A percentile compares a stretch with the other conserved stretches of the same genome.
These are phyloP conservation scores for Chrysopa pallens DNA, from an alignment of 1,140 invertebrate species.

Conservation along the genomic window DNA sequence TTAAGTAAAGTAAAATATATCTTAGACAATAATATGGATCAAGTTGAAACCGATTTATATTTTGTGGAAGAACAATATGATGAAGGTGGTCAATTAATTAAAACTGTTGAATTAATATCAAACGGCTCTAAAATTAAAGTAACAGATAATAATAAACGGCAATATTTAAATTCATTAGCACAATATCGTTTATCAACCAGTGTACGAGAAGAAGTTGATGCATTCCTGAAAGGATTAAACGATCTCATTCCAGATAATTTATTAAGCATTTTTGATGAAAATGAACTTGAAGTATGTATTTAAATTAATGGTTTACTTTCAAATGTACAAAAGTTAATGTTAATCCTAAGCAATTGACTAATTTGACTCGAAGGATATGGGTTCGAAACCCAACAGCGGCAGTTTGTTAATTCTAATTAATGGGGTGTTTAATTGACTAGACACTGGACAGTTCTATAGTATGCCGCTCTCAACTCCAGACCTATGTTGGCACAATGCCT, in stretches of 20 bases:
- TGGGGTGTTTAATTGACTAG: too few relatives aligned
- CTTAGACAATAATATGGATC: constrained; percentile 68
- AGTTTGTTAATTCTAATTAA: too few relatives aligned
- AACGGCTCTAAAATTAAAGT: constrained; percentile 52
- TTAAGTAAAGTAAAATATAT: constrained; percentile 85
- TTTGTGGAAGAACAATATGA: constrained; percentile 85
- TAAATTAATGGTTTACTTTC: too few relatives aligned
- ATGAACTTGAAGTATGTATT: constrained; percentile 70
- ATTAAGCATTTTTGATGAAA: constrained; percentile 88
- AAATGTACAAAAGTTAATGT: too few relatives aligned
- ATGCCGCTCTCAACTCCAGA: too few relatives aligned
- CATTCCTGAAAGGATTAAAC: constrained; percentile 77
- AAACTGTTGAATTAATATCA: constrained; percentile 57
- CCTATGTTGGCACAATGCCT: too few relatives aligned
- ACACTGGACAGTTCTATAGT: too few relatives aligned
- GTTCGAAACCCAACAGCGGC: too few relatives aligned
- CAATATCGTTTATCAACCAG: constrained; percentile 70
- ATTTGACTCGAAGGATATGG: too few relatives aligned
- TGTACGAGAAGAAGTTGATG: constrained; percentile 69
- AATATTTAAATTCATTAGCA: constrained; percentile 76
- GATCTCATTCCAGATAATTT: constrained; percentile 84
- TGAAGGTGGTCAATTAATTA: constrained; percentile 50
- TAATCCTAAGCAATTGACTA: too few relatives aligned
- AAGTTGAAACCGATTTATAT: constrained; percentile 59
- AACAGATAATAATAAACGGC: constrained; percentile 56